Evolutionary conservation across 2,797 vertebrate species (phyloP).

Genomic region (Cryptoblepharus egeriae): DNA sequence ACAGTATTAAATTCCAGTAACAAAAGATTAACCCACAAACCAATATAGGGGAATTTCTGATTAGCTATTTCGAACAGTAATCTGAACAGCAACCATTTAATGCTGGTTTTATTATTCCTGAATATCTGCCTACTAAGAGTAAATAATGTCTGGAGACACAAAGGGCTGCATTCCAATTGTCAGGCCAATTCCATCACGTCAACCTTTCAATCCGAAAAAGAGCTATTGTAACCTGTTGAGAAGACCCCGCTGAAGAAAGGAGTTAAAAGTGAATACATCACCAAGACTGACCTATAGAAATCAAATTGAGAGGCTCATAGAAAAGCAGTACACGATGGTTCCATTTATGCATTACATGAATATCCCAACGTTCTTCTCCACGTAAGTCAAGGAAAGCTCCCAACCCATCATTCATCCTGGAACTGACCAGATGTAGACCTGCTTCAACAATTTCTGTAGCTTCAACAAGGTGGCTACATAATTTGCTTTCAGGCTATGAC

Average conservation of each 20-base stretch:
- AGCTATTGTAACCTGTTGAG: constrained; percentile 4
- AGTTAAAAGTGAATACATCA: not conserved
- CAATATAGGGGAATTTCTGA: not conserved
- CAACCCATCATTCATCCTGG: too few relatives aligned
- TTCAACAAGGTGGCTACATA: too few relatives aligned
- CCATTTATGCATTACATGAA: too few relatives aligned
- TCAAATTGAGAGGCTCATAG: not conserved
- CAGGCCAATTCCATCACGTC: constrained; percentile 15
- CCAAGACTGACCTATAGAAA: too few relatives aligned
- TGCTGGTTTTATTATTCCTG: not conserved
- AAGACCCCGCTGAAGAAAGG: not conserved
- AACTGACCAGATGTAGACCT: too few relatives aligned
- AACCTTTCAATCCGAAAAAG: constrained; percentile 21
- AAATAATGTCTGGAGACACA: constrained; percentile 31
- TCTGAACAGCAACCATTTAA: constrained; percentile 10
- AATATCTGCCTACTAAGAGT: not conserved
- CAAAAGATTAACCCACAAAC: not conserved
- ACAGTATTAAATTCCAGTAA: constrained; percentile 24
- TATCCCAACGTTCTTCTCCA: too few relatives aligned
- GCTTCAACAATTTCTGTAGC: too few relatives aligned
- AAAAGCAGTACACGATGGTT: not conserved
- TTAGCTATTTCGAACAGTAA: not conserved
- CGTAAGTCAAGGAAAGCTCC: too few relatives aligned
- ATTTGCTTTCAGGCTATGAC: too few relatives aligned
- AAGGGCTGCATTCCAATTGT: not conserved